A percentile compares a stretch with the other conserved stretches of the same genome.
Evolutionary conservation across 1,140 invertebrate genomes (phyloP).

Genomic region (Hormaphis cornu): DNA sequence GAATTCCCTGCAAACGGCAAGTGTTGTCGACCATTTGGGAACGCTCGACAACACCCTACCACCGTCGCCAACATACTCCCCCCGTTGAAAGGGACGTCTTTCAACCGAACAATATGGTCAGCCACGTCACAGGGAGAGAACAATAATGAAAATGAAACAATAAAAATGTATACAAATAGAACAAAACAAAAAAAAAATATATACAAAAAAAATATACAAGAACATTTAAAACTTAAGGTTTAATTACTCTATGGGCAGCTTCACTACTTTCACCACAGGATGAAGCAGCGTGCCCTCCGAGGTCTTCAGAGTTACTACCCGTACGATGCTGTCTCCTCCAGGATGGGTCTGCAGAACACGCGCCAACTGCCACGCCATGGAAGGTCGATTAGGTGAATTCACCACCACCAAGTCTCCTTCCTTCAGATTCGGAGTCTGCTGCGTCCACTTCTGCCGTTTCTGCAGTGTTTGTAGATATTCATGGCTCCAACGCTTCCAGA

Average conservation of each 20-base stretch:
- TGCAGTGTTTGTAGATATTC: conserved; percentile 16
- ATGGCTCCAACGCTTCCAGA: conserved; percentile 7
- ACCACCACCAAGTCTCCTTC: not conserved
- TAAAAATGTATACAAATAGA: too few species aligned
- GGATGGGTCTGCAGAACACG: not conserved
- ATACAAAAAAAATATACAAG: too few species aligned
- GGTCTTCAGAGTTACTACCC: conserved; percentile 37
- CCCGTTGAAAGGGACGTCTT: too few species aligned
- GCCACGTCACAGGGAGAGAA: too few species aligned
- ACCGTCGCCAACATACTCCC: too few species aligned
- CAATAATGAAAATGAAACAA: too few species aligned
- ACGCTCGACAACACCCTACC: too few species aligned
- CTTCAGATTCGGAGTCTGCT: not conserved
- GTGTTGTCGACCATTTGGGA: too few species aligned
- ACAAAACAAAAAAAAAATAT: too few species aligned
- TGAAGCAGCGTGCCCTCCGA: conserved; percentile 34
- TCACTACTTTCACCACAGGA: conserved; percentile 34
- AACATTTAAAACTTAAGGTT: too few species aligned
- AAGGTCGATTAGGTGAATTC: not conserved
- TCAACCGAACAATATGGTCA: too few species aligned
- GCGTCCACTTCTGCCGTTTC: not conserved
- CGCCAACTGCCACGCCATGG: not conserved
- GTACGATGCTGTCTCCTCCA: conserved; percentile 36
- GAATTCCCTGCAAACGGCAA: too few species aligned
- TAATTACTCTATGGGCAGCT: conserved; percentile 27